Base-by-base conservation (phyloP, 1,140 invertebrate genomes). In the Scylla paramamosain region DNA sequence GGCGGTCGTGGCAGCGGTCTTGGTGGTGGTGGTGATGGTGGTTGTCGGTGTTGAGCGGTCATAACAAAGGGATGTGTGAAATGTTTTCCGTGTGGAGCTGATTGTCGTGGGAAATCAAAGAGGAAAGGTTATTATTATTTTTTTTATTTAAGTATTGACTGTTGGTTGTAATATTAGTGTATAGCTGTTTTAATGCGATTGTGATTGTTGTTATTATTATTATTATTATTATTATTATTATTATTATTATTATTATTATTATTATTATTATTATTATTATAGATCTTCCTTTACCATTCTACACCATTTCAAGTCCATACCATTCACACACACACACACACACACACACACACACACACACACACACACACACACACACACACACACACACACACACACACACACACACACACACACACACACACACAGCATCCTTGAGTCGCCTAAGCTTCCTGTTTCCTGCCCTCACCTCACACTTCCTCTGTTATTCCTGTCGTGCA, bases 301-400 rank as follows among this genome's bases (percentile, higher is more conserved):
- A 28, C 32, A 28, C 31, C 32, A 20, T 32, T 12, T 32, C 31
- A 20, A 8, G 2, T 88, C 86, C 32, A 20, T 39, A 28, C 32
- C 86, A 20, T 4, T 32, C n/a, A 29, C 31, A 88, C 87, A 29
- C 31, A 88, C 31, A 88, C 87, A 39, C 31, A 88, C 28, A 88
- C 87, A 39, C 31, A 88, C 87, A 88, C 87, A 29, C 45, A 90
- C 88, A 90, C 88, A 52, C 45, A 90, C 88, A 46, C 88, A 20
- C 39, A 46, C 88, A 46, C 88, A 46, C 88, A 12, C 88, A 46
- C 39, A 90, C 88, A 46, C 88, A 90, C 88, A 20, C 32, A 86
- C 39, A 39, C 39, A 39, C 39, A 39, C 39, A 39, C 39, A 39
- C 39, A 39, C 1, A 39, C 39, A 46, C 88, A 46, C 88, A 46